Evolutionary conservation across 2,113 vertebrate genomes (phyloP).

Genomic region (Osmerus mordax): DNA sequence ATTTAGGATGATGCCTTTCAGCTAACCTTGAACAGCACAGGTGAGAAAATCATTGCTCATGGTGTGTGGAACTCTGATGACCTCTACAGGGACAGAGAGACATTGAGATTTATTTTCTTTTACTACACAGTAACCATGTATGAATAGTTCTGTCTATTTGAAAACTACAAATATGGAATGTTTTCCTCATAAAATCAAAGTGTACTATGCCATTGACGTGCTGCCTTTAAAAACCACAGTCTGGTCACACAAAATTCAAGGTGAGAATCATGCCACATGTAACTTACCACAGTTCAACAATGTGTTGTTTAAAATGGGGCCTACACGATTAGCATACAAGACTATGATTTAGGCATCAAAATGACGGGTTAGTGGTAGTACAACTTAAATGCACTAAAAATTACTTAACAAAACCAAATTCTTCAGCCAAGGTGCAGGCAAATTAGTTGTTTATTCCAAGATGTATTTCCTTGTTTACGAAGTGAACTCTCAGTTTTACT

Average conservation of each 20-base stretch:
- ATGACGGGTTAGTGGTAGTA: too few species aligned
- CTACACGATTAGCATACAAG: too few species aligned
- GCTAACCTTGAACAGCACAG: not conserved
- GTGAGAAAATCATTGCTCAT: not conserved
- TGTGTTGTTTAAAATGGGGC: not conserved
- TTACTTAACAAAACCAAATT: too few species aligned
- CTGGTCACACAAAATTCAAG: too few species aligned
- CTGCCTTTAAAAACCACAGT: too few species aligned
- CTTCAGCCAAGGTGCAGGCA: constrained; percentile 49
- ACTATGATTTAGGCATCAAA: too few species aligned
- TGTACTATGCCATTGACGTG: not conserved
- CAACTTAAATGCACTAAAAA: too few species aligned
- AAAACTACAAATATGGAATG: not conserved
- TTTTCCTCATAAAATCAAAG: not conserved
- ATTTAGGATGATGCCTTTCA: not conserved
- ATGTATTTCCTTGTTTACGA: constrained; percentile 39
- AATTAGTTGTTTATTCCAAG: constrained; percentile 56
- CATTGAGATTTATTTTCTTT: too few species aligned
- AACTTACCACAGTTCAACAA: not conserved
- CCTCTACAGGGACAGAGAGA: constrained; percentile 38
- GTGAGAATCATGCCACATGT: too few species aligned
- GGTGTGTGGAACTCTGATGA: constrained; percentile 32
- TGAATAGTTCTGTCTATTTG: not conserved
- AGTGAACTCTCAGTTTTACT: constrained; percentile 19
- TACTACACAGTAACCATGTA: too few species aligned